Evolutionary conservation across 2,888 invertebrate genomes (phyloP), one percentile per base, ranked within the genome.

Genomic region (Cephus runcator): DNA sequence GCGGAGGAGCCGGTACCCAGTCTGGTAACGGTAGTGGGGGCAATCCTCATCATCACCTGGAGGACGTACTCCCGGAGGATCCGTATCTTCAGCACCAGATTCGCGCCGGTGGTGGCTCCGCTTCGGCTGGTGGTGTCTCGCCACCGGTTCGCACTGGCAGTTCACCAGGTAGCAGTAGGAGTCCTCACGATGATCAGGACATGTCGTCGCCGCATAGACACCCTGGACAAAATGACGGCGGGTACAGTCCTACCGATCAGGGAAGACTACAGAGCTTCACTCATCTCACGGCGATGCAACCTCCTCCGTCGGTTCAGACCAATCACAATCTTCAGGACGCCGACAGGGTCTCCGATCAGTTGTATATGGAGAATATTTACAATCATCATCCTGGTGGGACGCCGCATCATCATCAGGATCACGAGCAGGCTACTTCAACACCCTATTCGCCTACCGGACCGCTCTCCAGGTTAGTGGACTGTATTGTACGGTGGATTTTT

Each of bases 281-380:
- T 0, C 91, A 91, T 80, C 82, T 91, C 30, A 91, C 91, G 9
- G 85, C 91, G 0, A 90, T 91, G 89, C 91, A 91, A 75, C 90
- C 90, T 6, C 86, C 88, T 0, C 73, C 85, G 12, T 85, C 88
- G 56, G 85, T 88, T 0, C 88, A 87, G 78, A 9, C 80, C 0
- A 84, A 81, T 76, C 88, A 89, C 73, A 83, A 77, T n/a, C 80
- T 89, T 31, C 86, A 87, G 76, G 88, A 88, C 4, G 73, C 82
- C 56, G 89, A 90, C 12, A 83, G 87, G 0, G 87, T 87, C 0
- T 79, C 87, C 71, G 89, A 89, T 75, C 89, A 87, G 73, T 80
- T 88, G 9, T 91, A 90, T 79, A 88, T 91, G 77, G 90, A 91
- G 1, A 78, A 86, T 40, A 88, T 90, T 15, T 91, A 90, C 76